phyloP scores from a whole-genome alignment of 2,113 vertebrate species.

The Nothocercus julius region DNA sequence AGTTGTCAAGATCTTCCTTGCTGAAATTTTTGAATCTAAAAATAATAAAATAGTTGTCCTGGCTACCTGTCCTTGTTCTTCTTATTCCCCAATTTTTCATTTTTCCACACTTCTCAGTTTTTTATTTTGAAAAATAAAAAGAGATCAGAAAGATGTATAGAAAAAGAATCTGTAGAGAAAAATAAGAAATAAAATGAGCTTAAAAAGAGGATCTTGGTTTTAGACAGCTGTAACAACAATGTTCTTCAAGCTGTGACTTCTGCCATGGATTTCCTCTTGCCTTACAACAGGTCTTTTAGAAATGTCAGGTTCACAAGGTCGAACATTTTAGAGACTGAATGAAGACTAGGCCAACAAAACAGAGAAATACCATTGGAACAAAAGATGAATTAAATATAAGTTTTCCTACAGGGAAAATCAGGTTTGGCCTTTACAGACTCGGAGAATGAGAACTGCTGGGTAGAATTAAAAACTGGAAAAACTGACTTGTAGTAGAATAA shows the following conservation, averaged over 20 bases:
- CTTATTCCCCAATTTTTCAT: background rate
- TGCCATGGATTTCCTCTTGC: background rate
- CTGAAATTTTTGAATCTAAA: background rate
- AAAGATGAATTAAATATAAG: background rate
- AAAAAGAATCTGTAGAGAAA: background rate
- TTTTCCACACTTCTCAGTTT: background rate
- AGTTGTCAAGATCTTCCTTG: background rate
- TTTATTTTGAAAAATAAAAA: background rate
- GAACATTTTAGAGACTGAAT: background rate
- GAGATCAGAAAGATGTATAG: background rate
- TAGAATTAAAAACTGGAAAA: background rate
- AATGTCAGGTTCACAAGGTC: background rate
- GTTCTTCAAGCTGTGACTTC: background rate
- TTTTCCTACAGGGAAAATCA: background rate
- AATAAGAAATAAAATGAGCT: background rate
- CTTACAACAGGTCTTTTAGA: background rate
- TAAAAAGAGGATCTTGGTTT: background rate
- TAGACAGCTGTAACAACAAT: background rate
- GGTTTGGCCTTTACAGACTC: background rate
- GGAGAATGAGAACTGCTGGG: background rate
- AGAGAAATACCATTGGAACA: background rate
- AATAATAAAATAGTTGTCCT: background rate
- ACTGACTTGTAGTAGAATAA: background rate
- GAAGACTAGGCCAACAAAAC: background rate
- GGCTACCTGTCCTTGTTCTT: background rate